Conservation (phyloP, 2,797 vertebrate genomes). For the Neoniphon sammara region DNA sequence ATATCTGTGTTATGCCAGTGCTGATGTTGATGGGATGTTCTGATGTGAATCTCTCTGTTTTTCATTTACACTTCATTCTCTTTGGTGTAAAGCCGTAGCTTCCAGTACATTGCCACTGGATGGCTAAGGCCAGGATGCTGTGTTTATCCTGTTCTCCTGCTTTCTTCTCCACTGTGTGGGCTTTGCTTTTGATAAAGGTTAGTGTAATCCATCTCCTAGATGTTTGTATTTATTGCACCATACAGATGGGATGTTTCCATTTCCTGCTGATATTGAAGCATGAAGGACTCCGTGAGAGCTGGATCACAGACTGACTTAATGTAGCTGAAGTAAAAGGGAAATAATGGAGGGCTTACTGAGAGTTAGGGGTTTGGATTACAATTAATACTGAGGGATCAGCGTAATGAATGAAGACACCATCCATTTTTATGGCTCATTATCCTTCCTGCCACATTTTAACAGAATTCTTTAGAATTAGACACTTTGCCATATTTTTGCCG, state of each 20-base stretch:
- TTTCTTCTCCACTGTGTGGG: constrained; percentile 35
- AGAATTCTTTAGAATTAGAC: constrained; percentile 63
- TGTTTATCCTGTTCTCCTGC: constrained; percentile 27
- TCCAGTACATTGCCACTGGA: constrained; percentile 29
- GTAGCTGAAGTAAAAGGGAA: constrained; percentile 61
- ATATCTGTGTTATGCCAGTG: constrained; percentile 65
- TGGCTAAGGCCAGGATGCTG: constrained; percentile 18
- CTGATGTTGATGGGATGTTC: constrained; percentile 57
- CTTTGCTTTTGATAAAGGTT: constrained; percentile 75
- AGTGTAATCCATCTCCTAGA: constrained; percentile 68
- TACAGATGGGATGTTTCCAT: constrained; percentile 68
- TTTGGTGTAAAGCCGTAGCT: constrained; percentile 31
- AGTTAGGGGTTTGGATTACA: constrained; percentile 72
- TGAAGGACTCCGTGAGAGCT: constrained; percentile 51
- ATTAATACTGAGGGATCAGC: constrained; percentile 72
- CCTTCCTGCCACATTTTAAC: constrained; percentile 54
- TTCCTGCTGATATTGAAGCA: constrained; percentile 63
- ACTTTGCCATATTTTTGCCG: constrained; percentile 50
- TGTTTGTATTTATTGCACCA: constrained; percentile 75
- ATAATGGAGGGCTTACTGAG: constrained; percentile 64
- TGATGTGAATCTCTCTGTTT: constrained; percentile 58
- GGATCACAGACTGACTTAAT: constrained; percentile 68
- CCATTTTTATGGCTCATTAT: constrained; percentile 75
- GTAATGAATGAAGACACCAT: constrained; percentile 71
- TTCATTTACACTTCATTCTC: constrained; percentile 63